A percentile compares a stretch with the other conserved stretches of the same genome.
Evolutionary conservation across 2,113 vertebrate genomes (phyloP).

Genomic region (Nerophis ophidion): DNA sequence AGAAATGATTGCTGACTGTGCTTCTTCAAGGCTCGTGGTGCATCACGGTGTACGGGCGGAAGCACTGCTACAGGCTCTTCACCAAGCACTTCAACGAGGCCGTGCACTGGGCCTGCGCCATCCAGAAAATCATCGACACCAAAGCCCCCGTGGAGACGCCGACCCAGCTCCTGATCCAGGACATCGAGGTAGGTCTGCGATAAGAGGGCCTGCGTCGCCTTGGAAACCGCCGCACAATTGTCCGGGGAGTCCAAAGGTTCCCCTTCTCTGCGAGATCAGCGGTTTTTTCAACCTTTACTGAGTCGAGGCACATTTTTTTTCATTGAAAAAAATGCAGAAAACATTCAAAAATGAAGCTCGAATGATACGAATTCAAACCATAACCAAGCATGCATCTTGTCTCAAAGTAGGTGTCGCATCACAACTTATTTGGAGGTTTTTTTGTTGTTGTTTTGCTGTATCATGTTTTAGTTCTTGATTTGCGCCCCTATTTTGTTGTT

Average conservation of each 20-base stretch:
- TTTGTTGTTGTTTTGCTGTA: no score
- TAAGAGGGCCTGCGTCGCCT: slow-evolving; percentile 20
- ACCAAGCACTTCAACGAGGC: slow-evolving; percentile 90
- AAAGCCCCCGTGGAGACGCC: slow-evolving; percentile 90
- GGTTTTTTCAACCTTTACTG: no score
- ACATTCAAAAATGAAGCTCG: no score
- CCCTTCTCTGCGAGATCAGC: slow-evolving; percentile 2
- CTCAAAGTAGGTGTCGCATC: no score
- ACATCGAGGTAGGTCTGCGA: slow-evolving; percentile 79
- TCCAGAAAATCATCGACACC: slow-evolving; percentile 89
- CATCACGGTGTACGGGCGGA: slow-evolving; percentile 88
- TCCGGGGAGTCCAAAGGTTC: slow-evolving; percentile 53
- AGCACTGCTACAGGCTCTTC: slow-evolving; percentile 86
- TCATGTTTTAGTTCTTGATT: no score
- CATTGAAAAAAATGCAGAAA: no score
- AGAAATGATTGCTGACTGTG: slow-evolving; percentile 7
- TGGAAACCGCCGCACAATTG: slow-evolving; percentile 39
- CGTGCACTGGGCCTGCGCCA: slow-evolving; percentile 85
- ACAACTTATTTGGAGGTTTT: no score
- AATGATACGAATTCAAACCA: no score
- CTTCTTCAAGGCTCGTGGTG: slow-evolving; percentile 83
- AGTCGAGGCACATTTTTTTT: no score
- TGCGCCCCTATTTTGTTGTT: no score
- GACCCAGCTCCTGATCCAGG: slow-evolving; percentile 89
- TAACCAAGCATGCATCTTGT: no score